phyloP scores from a whole-genome alignment of 2,797 vertebrate species.

The Paguma larvata region DNA sequence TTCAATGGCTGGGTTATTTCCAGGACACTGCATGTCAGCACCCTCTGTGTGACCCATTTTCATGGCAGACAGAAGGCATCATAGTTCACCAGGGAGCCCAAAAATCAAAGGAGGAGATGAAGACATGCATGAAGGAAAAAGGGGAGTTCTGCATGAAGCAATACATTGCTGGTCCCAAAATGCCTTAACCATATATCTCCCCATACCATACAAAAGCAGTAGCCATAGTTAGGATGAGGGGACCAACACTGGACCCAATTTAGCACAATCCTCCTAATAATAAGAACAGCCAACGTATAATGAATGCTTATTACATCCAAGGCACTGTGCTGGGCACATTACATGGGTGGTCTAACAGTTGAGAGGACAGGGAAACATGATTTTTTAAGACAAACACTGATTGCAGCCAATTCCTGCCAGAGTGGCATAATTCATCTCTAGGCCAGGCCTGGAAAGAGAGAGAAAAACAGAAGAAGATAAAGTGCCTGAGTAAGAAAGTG shows the following conservation, averaged over 20 bases:
- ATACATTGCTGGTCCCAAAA: not conserved
- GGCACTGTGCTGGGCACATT: not conserved
- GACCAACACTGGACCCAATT: not conserved
- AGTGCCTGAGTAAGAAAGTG: slow-evolving; percentile 25
- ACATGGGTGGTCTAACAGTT: not conserved
- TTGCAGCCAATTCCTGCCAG: slow-evolving; percentile 11
- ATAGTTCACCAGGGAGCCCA: not conserved
- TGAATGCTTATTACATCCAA: not conserved
- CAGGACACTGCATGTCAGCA: not conserved
- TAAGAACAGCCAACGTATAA: not conserved
- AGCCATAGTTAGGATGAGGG: not conserved
- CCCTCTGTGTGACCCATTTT: not conserved
- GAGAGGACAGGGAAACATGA: not conserved
- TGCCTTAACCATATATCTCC: not conserved
- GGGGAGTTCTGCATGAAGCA: not conserved
- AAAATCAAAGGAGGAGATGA: slow-evolving; percentile 43
- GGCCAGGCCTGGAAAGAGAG: not conserved
- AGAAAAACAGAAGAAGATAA: not conserved
- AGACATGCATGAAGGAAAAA: not conserved
- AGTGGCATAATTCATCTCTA: not conserved
- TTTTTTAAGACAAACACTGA: slow-evolving; percentile 43
- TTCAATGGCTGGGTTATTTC: not conserved
- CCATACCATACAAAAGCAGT: not conserved
- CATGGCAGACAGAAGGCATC: not conserved
- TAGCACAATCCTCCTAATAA: not conserved